These are phyloP conservation scores for Paratilapia polleni DNA, from an alignment of 2,113 vertebrate species.

Conservation along the genomic window DNA sequence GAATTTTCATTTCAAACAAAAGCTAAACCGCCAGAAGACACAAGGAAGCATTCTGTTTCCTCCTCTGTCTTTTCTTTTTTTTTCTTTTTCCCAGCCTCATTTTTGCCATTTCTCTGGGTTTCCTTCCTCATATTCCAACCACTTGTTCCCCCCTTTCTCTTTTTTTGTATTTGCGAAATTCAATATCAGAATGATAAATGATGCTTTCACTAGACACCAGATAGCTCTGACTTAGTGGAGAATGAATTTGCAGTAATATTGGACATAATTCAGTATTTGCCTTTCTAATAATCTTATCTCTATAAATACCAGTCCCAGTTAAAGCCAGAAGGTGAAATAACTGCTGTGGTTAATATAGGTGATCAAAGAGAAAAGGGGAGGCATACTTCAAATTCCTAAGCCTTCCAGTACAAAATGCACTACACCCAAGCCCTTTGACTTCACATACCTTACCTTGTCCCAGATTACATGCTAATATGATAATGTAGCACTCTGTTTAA, in stretches of 20 bases:
- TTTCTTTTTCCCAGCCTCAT: constrained; percentile 11
- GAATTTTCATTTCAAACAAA: constrained; percentile 86
- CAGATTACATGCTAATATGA: background rate
- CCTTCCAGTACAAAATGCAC: background rate
- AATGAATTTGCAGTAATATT: constrained; percentile 14
- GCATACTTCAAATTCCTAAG: constrained; percentile 49
- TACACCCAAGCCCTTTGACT: background rate
- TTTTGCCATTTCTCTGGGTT: constrained; percentile 34
- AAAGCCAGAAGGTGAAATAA: background rate
- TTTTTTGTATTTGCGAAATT: constrained; percentile 61
- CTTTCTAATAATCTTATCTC: constrained; percentile 17
- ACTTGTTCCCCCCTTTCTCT: constrained; percentile 58
- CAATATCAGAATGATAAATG: constrained; percentile 58
- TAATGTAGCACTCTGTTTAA: background rate
- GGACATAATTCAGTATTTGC: constrained; percentile 24
- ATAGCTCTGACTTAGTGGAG: background rate
- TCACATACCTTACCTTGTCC: background rate
- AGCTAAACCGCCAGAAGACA: constrained; percentile 78
- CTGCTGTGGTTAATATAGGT: constrained; percentile 1
- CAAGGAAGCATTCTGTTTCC: constrained; percentile 69
- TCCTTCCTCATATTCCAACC: constrained; percentile 65
- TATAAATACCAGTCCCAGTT: background rate
- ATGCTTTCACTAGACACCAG: background rate
- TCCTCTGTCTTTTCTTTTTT: background rate
- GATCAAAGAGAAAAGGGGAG: constrained; percentile 40